These are phyloP conservation scores for Anthrax anthrax DNA, from an alignment of 2,888 invertebrate species.

Conservation along the genomic window DNA sequence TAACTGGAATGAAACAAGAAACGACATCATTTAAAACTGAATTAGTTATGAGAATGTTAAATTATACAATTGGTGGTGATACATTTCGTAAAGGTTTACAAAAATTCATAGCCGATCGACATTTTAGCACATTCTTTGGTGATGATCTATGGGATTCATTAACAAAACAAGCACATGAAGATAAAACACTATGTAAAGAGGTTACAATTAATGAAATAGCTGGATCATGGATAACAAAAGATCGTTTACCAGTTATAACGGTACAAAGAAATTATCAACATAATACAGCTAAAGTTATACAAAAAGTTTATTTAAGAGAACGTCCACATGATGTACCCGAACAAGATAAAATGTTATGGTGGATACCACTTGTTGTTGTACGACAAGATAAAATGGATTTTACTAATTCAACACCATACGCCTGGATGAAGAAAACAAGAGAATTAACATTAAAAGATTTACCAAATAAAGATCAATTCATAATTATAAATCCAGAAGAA, in stretches of 20 bases:
- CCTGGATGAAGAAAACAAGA: constrained; percentile 49
- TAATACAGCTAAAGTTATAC: constrained; percentile 42
- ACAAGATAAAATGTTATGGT: constrained; percentile 56
- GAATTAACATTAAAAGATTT: constrained; percentile 40
- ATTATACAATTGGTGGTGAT: constrained; percentile 63
- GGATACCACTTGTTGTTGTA: constrained; percentile 53
- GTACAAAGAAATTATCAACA: constrained; percentile 52
- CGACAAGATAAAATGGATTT: constrained; percentile 46
- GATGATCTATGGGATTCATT: constrained; percentile 67
- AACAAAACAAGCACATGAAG: constrained; percentile 49
- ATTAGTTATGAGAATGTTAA: constrained; percentile 77
- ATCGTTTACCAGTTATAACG: constrained; percentile 60
- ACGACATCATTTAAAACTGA: constrained; percentile 62
- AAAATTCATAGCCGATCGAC: constrained; percentile 50
- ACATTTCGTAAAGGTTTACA: constrained; percentile 61
- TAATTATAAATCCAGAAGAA: constrained; percentile 72
- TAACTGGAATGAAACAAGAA: constrained; percentile 56
- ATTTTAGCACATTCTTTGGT: constrained; percentile 60
- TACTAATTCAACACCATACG: constrained; percentile 38
- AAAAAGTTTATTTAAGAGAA: constrained; percentile 57
- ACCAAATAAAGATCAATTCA: constrained; percentile 45
- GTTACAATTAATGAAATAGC: constrained; percentile 57
- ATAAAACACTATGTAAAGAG: constrained; percentile 39
- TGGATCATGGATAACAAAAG: constrained; percentile 68
- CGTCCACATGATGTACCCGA: constrained; percentile 58